Evolutionary conservation across 2,888 invertebrate genomes (phyloP).

Genomic region (Apamea crenata): DNA sequence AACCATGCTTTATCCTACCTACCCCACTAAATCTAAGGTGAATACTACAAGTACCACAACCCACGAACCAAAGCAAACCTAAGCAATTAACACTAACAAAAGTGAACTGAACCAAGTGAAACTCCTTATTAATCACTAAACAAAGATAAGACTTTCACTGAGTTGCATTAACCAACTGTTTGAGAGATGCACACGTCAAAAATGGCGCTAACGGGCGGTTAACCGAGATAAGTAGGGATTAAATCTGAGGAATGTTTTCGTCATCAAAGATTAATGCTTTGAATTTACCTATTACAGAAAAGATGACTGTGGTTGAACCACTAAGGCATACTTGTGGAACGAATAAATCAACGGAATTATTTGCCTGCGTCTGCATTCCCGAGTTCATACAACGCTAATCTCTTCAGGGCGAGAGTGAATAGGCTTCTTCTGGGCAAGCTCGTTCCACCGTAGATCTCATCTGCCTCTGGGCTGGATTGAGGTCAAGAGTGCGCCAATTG

Average conservation of each 20-base stretch:
- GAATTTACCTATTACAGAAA: no score
- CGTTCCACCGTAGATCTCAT: no score
- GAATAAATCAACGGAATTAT: no score
- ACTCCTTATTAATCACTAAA: conserved; percentile 41
- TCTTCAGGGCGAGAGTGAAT: no score
- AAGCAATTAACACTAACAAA: conserved; percentile 47
- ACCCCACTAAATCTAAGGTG: not conserved
- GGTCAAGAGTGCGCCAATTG: no score
- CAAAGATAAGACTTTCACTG: conserved; percentile 55
- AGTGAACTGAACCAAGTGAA: conserved; percentile 43
- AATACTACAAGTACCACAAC: conserved; percentile 9
- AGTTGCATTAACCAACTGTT: not conserved
- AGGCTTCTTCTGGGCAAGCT: no score
- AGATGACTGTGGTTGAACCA: no score
- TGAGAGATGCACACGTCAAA: not conserved
- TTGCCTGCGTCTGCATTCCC: no score
- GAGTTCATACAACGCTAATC: no score
- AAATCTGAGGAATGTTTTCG: not conserved
- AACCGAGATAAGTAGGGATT: not conserved
- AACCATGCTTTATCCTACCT: not conserved
- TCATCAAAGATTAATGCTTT: no score
- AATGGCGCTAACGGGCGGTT: not conserved
- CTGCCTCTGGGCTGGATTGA: no score
- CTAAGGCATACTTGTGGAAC: no score
- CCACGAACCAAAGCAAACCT: conserved; percentile 6